Percentiles rank a stretch among this genome's conserved stretches.
Evolutionary conservation across 35 echinoderm and acorn worm genomes (phyloP).

Genomic region (Heliocidaris erythrogramma): DNA sequence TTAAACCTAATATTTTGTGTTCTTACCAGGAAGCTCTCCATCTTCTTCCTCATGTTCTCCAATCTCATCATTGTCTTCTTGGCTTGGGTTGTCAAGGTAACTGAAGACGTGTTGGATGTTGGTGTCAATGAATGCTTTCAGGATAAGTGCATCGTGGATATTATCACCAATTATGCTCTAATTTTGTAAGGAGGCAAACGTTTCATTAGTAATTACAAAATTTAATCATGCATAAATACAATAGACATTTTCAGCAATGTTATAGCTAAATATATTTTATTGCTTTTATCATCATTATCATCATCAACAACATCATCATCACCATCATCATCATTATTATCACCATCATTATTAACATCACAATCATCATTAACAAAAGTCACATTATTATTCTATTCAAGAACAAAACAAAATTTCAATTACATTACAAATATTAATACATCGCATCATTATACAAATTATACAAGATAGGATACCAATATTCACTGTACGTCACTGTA

Average conservation of each 20-base stretch:
- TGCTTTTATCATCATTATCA: too few species aligned
- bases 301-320: too few species aligned
- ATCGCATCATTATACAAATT: not conserved
- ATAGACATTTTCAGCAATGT: too few species aligned
- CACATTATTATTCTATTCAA: too few species aligned
- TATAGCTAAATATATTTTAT: too few species aligned
- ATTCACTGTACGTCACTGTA: not conserved
- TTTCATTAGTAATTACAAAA: not conserved
- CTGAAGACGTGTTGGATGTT: constrained; percentile 12
- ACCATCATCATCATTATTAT: too few species aligned
- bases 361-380: too few species aligned
- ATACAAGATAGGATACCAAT: not conserved
- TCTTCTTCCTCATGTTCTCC: constrained; percentile 4
- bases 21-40: constrained; percentile 15
- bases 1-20: too few species aligned
- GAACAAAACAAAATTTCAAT: too few species aligned
- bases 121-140: not conserved
- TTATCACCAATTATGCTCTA: constrained; percentile 6
- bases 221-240: too few species aligned
- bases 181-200: not conserved
- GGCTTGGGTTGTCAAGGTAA: constrained; percentile 19
- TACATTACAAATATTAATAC: too few species aligned
- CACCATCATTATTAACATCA: too few species aligned
- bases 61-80: constrained; percentile 41
- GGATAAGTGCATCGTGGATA: not conserved